A percentile compares a stretch with the other conserved stretches of the same genome.
phyloP scores from a whole-genome alignment of 2,888 invertebrate genomes.

The Adelognathus sp. region DNA sequence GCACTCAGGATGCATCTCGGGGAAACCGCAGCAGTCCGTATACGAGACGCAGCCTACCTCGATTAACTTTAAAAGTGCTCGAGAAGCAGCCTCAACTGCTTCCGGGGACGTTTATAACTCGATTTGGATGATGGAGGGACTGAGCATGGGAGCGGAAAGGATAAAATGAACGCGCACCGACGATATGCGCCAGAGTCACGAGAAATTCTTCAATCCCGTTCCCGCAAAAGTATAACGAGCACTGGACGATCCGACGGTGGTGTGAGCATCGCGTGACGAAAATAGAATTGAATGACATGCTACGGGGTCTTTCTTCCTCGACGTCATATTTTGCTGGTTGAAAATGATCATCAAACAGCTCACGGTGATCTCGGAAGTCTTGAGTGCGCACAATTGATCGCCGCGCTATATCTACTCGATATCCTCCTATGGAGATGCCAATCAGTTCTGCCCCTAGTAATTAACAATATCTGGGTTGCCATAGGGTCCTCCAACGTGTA shows the following conservation, averaged over 20 bases:
- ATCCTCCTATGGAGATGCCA: no score
- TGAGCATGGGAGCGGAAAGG: conserved; percentile 18
- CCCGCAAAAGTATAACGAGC: not conserved
- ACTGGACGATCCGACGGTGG: not conserved
- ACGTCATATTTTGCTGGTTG: not conserved
- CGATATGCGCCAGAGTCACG: not conserved
- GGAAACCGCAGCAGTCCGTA: conserved; percentile 56
- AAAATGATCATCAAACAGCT: not conserved
- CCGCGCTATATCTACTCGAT: no score
- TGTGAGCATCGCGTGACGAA: not conserved
- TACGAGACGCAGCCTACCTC: conserved; percentile 62
- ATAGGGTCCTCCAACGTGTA: no score
- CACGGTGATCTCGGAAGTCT: no score
- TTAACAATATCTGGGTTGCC: no score
- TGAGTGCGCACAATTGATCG: not conserved
- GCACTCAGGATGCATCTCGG: conserved; percentile 47
- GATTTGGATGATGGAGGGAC: conserved; percentile 77
- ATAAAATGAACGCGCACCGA: conserved; percentile 18
- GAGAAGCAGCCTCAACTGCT: conserved; percentile 61
- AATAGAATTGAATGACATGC: not conserved
- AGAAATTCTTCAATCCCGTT: not conserved
- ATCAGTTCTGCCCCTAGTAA: no score
- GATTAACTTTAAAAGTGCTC: conserved; percentile 75
- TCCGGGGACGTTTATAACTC: conserved; percentile 73
- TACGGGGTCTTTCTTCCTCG: not conserved